phyloP scores from a whole-genome alignment of 2,113 vertebrate species.

The Narcine bancroftii region DNA sequence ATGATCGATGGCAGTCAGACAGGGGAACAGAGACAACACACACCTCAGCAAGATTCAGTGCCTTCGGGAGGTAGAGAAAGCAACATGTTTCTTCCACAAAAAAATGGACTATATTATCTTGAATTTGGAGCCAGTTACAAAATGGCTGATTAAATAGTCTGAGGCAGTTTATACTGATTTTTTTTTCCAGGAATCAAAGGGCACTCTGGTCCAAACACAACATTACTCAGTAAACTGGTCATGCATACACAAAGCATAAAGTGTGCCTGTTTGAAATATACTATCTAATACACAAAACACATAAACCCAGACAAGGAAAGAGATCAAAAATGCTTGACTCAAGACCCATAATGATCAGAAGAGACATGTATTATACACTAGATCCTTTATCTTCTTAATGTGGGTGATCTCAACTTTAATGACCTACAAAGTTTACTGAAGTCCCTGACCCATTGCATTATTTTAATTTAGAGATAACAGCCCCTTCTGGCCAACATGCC shows the following conservation, averaged over 20 bases:
- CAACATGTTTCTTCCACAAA: background rate
- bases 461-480: too few species aligned
- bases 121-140: slow-evolving; percentile 1
- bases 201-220: slow-evolving; percentile 15
- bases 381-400: background rate
- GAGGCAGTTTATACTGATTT: background rate
- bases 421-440: background rate
- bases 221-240: background rate
- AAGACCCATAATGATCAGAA: background rate
- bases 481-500: too few species aligned
- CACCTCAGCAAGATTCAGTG: background rate
- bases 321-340: background rate
- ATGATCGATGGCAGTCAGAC: background rate
- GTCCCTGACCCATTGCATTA: background rate
- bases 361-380: background rate
- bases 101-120: background rate
- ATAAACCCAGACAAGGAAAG: background rate
- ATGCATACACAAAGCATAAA: background rate
- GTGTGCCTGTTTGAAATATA: background rate
- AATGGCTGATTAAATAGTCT: slow-evolving; percentile 11
- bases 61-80: slow-evolving; percentile 12
- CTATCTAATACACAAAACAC: background rate
- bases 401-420: background rate
- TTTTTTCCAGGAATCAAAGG: background rate
- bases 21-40: background rate